phyloP scores from a whole-genome alignment of 1,140 invertebrate genomes.

The Panulirus ornatus region DNA sequence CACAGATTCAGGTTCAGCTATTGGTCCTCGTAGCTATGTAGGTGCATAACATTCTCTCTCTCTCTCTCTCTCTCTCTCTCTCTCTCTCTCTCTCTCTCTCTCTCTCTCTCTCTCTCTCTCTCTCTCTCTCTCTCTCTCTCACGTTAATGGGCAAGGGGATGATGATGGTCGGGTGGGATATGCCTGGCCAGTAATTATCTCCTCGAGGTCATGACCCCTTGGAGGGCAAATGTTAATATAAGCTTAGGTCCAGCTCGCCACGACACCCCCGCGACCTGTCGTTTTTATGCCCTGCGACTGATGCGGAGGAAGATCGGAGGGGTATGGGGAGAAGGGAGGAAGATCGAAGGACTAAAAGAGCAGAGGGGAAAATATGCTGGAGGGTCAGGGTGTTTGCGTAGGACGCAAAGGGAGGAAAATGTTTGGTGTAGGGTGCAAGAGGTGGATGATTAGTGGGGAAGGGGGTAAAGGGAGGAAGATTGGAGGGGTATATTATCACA shows the following conservation, averaged over 20 bases:
- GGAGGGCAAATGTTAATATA: neutral
- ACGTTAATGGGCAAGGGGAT: neutral
- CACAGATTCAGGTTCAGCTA: too few relatives aligned
- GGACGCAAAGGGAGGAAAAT: neutral
- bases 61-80: neutral
- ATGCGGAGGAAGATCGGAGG: neutral
- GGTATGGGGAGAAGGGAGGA: neutral
- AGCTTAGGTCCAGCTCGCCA: too few relatives aligned
- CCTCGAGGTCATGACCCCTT: neutral
- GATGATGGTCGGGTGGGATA: neutral
- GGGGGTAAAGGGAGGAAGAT: neutral
- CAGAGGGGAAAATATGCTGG: neutral
- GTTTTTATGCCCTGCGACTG: too few relatives aligned
- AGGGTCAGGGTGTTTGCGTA: neutral
- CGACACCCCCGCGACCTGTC: too few relatives aligned
- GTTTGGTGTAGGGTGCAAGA: neutral
- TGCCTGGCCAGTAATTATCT: neutral
- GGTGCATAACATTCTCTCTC: too few relatives aligned
- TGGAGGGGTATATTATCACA: neutral
- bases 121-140: neutral
- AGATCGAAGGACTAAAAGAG: neutral
- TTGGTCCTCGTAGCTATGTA: too few relatives aligned
- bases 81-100: neutral
- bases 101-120: conserved; percentile 20
- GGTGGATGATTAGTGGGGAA: neutral